Evolutionary conservation across 2,113 vertebrate genomes (phyloP), one percentile per base, ranked within the genome.

Genomic region (Diphyllodes magnificus): DNA sequence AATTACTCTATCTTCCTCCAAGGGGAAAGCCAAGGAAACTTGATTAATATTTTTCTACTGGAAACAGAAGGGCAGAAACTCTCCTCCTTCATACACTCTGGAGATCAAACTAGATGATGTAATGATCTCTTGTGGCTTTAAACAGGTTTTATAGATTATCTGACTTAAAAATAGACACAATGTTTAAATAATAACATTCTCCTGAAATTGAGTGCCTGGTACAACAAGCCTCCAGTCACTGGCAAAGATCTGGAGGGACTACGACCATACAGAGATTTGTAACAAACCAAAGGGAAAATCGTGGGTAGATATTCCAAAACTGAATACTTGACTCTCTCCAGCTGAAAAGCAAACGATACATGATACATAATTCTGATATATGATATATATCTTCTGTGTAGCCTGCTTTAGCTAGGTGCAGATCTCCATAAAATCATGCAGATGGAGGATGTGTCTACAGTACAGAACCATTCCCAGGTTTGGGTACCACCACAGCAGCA

Each of bases 351-450:
- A 73, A 59, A 23, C 1, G 0, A 14, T 15, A 10, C 0, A 17
- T 1, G 1, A 15, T 11, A 11, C 0, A 1, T 39, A 4, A 49
- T 49, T 49, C 47, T 1, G 0, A 14, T 15, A 11, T 0, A 22
- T 1, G 1, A 15, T 12, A 11, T 0, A 1, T 35, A 4, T 23
- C 11, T 37, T 49, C 47, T 40, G 14, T 1, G 23, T 3, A 15
- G 63, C 11, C 50, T 49, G 23, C 61, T 35, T 42, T 13, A 82
- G 24, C 15, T 8, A 11, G 39, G 39, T 19, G 22, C 37, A 64
- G 40, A 19, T 19, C 17, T 61, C 65, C 57, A 64, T 6, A 7
- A n/a, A 33, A 73, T 3, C 4, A 1, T 2, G 15, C 42, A 40
- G 40, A 31, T 1, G 1, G 28, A 75, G 22, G 31, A 30, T 6